These are phyloP conservation scores for Callorhinus ursinus DNA, from an alignment of 2,113 vertebrate genomes.

Conservation along the genomic window DNA sequence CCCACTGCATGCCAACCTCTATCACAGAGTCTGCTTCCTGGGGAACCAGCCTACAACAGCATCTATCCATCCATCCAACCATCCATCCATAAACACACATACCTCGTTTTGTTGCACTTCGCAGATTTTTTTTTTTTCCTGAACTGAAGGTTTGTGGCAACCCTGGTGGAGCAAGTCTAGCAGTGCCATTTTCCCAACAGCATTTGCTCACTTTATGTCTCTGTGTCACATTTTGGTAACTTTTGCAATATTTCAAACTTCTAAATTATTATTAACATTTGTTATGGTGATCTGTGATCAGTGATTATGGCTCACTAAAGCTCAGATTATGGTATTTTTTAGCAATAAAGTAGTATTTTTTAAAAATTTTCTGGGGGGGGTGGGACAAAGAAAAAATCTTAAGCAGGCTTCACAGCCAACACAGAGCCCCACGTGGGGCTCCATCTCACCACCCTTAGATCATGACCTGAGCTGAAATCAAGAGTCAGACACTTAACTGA, in stretches of 20 bases:
- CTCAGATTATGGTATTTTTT: neutral
- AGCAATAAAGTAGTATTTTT: neutral
- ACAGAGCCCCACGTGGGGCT: neutral
- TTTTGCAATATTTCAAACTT: neutral
- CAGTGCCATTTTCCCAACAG: neutral
- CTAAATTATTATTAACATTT: neutral
- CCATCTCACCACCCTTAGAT: neutral
- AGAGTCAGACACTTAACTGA: neutral
- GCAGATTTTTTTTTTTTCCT: neutral
- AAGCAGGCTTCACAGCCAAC: neutral
- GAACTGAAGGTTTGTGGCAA: neutral
- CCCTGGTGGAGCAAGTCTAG: neutral
- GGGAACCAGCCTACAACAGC: neutral
- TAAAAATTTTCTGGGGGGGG: neutral
- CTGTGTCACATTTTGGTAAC: neutral
- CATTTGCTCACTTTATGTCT: neutral
- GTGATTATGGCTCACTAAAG: neutral
- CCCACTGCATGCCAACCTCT: neutral
- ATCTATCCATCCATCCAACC: no score
- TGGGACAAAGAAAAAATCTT: neutral
- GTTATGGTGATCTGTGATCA: neutral
- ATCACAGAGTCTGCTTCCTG: neutral
- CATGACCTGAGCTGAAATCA: neutral
- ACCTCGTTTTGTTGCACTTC: neutral
- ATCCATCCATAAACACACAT: neutral